Evolutionary conservation across 2,113 vertebrate genomes (phyloP).

Genomic region (Tretioscincus oriximinensis): DNA sequence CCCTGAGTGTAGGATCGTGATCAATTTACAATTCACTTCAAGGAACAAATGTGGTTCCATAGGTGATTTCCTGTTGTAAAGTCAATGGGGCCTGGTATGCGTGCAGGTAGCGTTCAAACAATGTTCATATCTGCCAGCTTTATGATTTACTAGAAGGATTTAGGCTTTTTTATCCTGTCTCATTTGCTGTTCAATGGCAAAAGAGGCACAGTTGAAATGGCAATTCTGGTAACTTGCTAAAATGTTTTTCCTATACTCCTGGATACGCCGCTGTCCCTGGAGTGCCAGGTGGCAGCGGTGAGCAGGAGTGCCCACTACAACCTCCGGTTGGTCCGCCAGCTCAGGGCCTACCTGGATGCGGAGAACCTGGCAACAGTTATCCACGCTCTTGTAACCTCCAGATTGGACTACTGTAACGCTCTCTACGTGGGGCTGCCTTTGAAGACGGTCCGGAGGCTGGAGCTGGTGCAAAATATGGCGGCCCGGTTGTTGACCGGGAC

Average conservation of each 20-base stretch:
- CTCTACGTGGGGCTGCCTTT: too few species aligned
- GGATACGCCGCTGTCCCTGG: too few species aligned
- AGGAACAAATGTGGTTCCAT: background rate
- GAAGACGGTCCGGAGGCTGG: too few species aligned
- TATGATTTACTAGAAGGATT: background rate
- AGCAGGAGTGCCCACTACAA: too few species aligned
- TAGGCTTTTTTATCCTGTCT: background rate
- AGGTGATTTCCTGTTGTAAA: conserved; percentile 34
- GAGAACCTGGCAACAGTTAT: too few species aligned
- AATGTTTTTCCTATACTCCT: background rate
- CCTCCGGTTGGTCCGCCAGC: too few species aligned
- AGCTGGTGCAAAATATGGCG: too few species aligned
- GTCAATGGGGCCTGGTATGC: conserved; percentile 11
- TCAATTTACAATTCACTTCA: background rate
- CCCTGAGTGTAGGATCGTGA: background rate
- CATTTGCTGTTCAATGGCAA: background rate
- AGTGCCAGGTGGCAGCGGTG: too few species aligned
- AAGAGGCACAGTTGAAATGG: background rate
- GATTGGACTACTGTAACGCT: too few species aligned
- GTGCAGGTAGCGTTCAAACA: conserved; percentile 4
- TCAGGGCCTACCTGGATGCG: too few species aligned
- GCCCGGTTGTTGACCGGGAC: too few species aligned
- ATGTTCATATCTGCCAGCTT: background rate
- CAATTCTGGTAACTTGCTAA: background rate
- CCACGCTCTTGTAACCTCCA: too few species aligned